Evolutionary conservation across 2,797 vertebrate genomes (phyloP).

Genomic region (Heteromormyrus szaboi): DNA sequence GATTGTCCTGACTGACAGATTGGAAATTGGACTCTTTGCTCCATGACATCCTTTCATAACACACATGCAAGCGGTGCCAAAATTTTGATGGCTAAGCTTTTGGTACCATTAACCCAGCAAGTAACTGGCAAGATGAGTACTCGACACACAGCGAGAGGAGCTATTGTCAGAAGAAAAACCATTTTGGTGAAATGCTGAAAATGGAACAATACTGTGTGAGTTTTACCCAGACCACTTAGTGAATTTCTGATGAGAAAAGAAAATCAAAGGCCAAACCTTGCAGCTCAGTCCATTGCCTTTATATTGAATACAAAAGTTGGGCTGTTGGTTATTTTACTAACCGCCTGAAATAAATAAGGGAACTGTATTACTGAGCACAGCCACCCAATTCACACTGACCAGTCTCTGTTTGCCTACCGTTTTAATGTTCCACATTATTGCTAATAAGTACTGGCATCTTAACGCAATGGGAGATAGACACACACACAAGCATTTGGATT

Average conservation of each 20-base stretch:
- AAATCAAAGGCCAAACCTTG: background rate
- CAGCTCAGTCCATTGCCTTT: background rate
- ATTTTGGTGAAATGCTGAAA: background rate
- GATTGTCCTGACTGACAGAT: background rate
- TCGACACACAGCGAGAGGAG: background rate
- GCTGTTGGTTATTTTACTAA: background rate
- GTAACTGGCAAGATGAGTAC: background rate
- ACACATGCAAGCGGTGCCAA: background rate
- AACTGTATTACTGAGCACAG: background rate
- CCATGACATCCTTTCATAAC: constrained; percentile 6
- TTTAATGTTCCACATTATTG: background rate
- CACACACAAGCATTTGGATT: constrained; percentile 26
- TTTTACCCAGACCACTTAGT: background rate
- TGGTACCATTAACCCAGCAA: background rate
- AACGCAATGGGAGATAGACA: background rate
- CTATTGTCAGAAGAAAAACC: background rate
- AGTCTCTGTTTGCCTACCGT: background rate
- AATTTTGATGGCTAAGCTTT: background rate
- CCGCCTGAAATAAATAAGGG: background rate
- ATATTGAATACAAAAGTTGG: background rate
- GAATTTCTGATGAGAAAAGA: background rate
- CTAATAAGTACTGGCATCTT: background rate
- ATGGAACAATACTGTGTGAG: background rate
- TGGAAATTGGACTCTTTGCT: background rate
- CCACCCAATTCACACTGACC: background rate